Evolutionary conservation across 2,888 invertebrate genomes (phyloP).

Genomic region (Dynastes tityus): DNA sequence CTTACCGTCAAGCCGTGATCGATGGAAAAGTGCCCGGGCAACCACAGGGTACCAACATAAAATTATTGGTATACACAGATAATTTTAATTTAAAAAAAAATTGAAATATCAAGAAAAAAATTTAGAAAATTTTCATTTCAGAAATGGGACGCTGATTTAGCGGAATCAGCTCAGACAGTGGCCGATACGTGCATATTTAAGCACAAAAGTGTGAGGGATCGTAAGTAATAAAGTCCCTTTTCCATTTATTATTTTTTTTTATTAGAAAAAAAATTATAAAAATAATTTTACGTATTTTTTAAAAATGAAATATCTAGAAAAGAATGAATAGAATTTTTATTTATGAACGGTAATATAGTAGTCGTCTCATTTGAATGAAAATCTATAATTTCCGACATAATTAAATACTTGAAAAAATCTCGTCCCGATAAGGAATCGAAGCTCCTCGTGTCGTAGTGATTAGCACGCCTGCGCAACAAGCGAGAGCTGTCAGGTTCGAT

Average conservation of each 20-base stretch:
- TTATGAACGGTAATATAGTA: too few species aligned
- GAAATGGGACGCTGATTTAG: constrained; percentile 27
- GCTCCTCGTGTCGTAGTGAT: too few species aligned
- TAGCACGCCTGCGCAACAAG: too few species aligned
- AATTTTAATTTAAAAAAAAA: background rate
- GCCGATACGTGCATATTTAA: constrained; percentile 10
- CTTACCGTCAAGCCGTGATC: constrained; percentile 6
- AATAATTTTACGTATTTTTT: too few species aligned
- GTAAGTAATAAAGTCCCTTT: background rate
- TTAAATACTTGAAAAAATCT: too few species aligned
- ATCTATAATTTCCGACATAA: too few species aligned
- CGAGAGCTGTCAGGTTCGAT: too few species aligned
- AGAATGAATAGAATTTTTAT: too few species aligned
- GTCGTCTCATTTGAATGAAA: too few species aligned
- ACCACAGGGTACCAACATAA: constrained; percentile 20
- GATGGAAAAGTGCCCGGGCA: constrained; percentile 14
- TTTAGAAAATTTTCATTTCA: background rate
- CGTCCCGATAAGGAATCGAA: too few species aligned
- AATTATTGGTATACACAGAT: background rate
- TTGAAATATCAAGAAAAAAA: background rate
- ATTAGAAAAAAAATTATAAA: too few species aligned
- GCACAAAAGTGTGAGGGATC: background rate
- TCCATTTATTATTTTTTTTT: background rate
- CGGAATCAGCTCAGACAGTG: constrained; percentile 13
- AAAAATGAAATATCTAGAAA: too few species aligned